Evolutionary conservation across 2,797 vertebrate genomes (phyloP).

Genomic region (Euthynnus affinis): DNA sequence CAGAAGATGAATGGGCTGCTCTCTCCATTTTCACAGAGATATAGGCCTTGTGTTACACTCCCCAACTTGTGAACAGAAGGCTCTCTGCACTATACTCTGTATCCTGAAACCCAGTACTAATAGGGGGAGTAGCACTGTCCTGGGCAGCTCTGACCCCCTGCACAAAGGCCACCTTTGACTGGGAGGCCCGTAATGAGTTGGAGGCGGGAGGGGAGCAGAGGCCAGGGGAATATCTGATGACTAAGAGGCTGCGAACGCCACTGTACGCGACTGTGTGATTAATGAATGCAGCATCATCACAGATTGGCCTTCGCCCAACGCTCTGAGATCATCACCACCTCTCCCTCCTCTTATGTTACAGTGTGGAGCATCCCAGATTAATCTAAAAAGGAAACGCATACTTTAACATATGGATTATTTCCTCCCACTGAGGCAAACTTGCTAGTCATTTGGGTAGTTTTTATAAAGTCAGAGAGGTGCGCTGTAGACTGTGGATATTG

Average conservation of each 20-base stretch:
- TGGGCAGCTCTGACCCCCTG: constrained; percentile 48
- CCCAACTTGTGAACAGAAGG: constrained; percentile 67
- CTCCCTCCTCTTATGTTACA: constrained; percentile 26
- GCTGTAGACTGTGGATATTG: constrained; percentile 68
- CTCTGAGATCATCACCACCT: constrained; percentile 64
- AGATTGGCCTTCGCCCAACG: constrained; percentile 63
- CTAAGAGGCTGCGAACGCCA: constrained; percentile 78
- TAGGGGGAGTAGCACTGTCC: constrained; percentile 64
- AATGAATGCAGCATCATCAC: constrained; percentile 80
- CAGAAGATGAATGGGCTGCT: constrained; percentile 70
- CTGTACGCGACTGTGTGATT: constrained; percentile 77
- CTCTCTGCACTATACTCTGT: constrained; percentile 62
- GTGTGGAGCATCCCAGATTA: constrained; percentile 27
- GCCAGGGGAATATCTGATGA: constrained; percentile 83
- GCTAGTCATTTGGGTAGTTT: constrained; percentile 44
- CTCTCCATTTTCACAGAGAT: constrained; percentile 66
- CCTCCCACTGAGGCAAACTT: constrained; percentile 37
- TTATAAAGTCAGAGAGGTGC: constrained; percentile 57
- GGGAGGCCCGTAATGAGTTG: constrained; percentile 64
- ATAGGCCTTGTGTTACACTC: constrained; percentile 68
- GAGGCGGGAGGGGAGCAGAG: constrained; percentile 62
- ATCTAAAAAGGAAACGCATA: constrained; percentile 38
- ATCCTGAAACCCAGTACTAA: constrained; percentile 71
- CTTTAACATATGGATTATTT: constrained; percentile 31
- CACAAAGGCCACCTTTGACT: constrained; percentile 83